Percentiles rank a stretch among this genome's conserved stretches.
phyloP scores from a whole-genome alignment of 2,113 vertebrate species.

The Ahaetulla prasina region DNA sequence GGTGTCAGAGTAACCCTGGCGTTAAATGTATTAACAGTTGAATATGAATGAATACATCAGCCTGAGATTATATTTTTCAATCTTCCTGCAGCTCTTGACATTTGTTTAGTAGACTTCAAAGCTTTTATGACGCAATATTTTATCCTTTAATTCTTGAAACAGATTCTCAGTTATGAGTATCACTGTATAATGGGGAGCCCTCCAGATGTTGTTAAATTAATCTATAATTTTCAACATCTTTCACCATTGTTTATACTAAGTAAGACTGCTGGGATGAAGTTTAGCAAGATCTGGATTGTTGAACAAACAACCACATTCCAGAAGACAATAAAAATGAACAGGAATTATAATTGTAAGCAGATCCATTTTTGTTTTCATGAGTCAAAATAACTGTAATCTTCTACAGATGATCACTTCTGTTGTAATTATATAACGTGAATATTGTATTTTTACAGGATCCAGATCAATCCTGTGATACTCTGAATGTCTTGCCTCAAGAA shows the following conservation, averaged over 20 bases:
- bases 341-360: conserved; percentile 33
- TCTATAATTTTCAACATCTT: not conserved
- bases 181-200: not conserved
- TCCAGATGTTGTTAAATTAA: not conserved
- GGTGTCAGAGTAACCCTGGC: not conserved
- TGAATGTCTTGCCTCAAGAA: not conserved
- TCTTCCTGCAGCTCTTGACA: not conserved
- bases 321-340: not conserved
- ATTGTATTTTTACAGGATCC: not conserved
- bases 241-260: not conserved
- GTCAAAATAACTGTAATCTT: conserved; percentile 29
- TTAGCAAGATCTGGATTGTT: not conserved
- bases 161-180: not conserved
- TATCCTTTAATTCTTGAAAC: not conserved
- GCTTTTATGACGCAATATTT: not conserved
- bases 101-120: not conserved
- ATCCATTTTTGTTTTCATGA: conserved; percentile 36
- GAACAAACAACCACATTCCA: not conserved
- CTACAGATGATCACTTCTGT: not conserved
- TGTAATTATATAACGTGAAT: conserved; percentile 33
- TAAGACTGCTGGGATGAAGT: not conserved
- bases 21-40: not conserved
- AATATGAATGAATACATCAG: not conserved
- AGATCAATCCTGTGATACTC: not conserved
- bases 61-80: not conserved